Evolutionary conservation across 2,113 vertebrate species (phyloP), one percentile per base, ranked within the genome.

Genomic region (Chaenogobius annularis): DNA sequence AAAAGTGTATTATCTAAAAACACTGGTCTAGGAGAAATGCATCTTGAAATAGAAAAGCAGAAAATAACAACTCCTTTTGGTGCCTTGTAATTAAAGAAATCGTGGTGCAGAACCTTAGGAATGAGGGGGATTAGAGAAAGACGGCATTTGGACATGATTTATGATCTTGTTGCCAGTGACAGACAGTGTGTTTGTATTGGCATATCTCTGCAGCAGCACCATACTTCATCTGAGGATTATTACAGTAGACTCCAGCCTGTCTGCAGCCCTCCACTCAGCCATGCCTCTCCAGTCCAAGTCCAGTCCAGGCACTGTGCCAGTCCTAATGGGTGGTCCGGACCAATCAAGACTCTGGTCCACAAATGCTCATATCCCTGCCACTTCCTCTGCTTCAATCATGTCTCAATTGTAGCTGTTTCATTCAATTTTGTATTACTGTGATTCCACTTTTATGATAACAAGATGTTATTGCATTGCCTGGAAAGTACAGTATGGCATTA

Each of bases 291-390:
- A 46, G 72, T 74, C 62, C 66, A 84, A 75, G 69, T 58, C 55
- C 48, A 70, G 79, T 66, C 75, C 75, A 77, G 86, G 89, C 81
- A 3, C 74, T 70, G 48, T 66, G 90, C 82, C 89, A 90, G 63
- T 76, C 85, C 65, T 76, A 65, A 83, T 92, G 91, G 91, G 92
- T 93, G 92, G 92, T 92, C 91, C 73, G 67, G 47, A 73, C 73
- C 64, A 46, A 79, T 85, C 86, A 74, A 66, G 72, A 66, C 66
- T 74, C 69, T 40, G 78, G 75, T 63, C 71, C 52, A 74, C 78
- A 74, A 31, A 70, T 72, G 62, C 70, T 69, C 22, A 54, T 50
- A 74, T 79, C 77, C 72, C 26, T 31, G 68, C 69, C 68, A 61
- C 61, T 64, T 47, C 44, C 11, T 74, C 26, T 3, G 20, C 50